phyloP scores from a whole-genome alignment of 1,140 invertebrate species.

The Helicorthomorpha holstii region DNA sequence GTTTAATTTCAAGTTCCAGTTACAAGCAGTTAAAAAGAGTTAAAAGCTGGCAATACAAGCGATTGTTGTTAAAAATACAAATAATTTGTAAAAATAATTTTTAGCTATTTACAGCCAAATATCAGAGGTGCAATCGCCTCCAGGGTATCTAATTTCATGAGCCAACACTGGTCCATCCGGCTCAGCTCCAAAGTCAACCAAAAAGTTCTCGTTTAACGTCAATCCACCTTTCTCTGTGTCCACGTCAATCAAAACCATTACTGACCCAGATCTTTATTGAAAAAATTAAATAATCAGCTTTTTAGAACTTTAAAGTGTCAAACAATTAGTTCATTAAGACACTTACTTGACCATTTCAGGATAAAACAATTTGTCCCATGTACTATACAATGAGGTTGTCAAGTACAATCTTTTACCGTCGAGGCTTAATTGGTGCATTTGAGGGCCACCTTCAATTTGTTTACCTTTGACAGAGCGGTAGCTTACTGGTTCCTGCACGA shows the following conservation, averaged over 20 bases:
- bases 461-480: conserved; percentile 58
- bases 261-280: conserved; percentile 47
- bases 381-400: conserved; percentile 71
- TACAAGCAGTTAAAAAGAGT: too few relatives aligned
- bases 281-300: not conserved
- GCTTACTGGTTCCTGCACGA: conserved; percentile 46
- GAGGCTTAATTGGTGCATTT: conserved; percentile 91
- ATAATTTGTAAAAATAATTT: not conserved
- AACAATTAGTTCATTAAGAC: not conserved
- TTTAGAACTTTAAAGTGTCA: not conserved
- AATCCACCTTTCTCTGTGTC: conserved; percentile 73
- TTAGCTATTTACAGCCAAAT: conserved; percentile 53
- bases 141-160: conserved; percentile 92
- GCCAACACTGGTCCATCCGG: conserved; percentile 73
- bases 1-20: too few relatives aligned
- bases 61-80: too few relatives aligned
- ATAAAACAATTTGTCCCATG: conserved; percentile 91
- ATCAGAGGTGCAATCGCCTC: conserved; percentile 92
- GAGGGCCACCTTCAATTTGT: conserved; percentile 61
- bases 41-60: too few relatives aligned
- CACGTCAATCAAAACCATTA: conserved; percentile 66
- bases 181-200: conserved; percentile 81
- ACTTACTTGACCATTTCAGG: conserved; percentile 57
- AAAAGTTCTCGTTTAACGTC: conserved; percentile 65
- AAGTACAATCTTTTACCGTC: conserved; percentile 90